These are phyloP conservation scores for Gadus macrocephalus DNA, from an alignment of 2,113 vertebrate genomes.

Conservation along the genomic window DNA sequence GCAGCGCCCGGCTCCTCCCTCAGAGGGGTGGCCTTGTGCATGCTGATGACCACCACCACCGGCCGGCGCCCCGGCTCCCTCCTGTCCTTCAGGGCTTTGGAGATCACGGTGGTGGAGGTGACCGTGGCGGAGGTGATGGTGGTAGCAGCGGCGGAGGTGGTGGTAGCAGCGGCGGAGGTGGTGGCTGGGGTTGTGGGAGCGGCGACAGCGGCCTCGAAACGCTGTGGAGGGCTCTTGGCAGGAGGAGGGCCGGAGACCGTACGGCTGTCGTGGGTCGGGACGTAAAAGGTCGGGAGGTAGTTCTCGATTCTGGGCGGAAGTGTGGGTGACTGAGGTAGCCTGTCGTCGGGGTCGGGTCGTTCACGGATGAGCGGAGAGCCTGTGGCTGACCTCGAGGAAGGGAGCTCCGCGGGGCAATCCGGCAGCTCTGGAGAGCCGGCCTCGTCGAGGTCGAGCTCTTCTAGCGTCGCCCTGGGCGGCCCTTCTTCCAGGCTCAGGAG, in stretches of 20 bases:
- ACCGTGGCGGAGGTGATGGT: background rate
- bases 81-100: slow-evolving; percentile 47
- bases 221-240: slow-evolving; percentile 27
- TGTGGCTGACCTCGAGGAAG: slow-evolving; percentile 27
- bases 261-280: slow-evolving; percentile 72
- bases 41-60: slow-evolving; percentile 74
- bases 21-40: slow-evolving; percentile 67
- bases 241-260: slow-evolving; percentile 14
- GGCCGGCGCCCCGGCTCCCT: slow-evolving; percentile 57
- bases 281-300: slow-evolving; percentile 86
- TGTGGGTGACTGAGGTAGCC: slow-evolving; percentile 16
- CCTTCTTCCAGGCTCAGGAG: slow-evolving; percentile 79
- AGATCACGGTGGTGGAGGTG: slow-evolving; percentile 1
- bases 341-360: slow-evolving; percentile 30
- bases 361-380: slow-evolving; percentile 6
- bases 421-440: slow-evolving; percentile 36
- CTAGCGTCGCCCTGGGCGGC: slow-evolving; percentile 61
- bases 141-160: slow-evolving; percentile 13
- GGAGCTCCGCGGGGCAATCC: slow-evolving; percentile 9
- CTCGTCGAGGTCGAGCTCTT: slow-evolving; percentile 70
- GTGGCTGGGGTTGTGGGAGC: background rate
- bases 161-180: slow-evolving; percentile 3
- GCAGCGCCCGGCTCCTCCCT: slow-evolving; percentile 31
- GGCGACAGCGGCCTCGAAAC: slow-evolving; percentile 13
- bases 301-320: slow-evolving; percentile 66